Conservation (phyloP, 37 sponge, comb jelly and placozoan species). For the Aphrocallistes beatrix region DNA sequence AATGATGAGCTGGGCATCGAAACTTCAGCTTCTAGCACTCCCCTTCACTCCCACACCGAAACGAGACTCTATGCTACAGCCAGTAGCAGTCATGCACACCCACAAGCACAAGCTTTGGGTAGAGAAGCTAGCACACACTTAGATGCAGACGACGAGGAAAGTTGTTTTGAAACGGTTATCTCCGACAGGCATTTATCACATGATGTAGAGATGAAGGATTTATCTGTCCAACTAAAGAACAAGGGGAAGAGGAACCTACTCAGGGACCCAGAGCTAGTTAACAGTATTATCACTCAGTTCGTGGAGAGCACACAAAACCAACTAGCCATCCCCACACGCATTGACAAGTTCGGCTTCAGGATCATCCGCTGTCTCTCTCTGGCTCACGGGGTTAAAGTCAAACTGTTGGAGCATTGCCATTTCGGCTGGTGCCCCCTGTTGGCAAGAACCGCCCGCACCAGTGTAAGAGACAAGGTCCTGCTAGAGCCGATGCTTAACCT, state of each 20-base stretch:
- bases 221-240: background rate
- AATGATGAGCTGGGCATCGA: background rate
- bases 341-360: background rate
- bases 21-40: background rate
- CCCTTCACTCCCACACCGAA: background rate
- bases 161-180: background rate
- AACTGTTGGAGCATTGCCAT: background rate
- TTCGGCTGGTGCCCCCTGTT: constrained; percentile 1
- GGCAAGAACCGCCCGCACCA: background rate
- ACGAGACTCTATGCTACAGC: background rate
- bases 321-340: background rate
- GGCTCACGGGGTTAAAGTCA: background rate
- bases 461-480: background rate
- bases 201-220: background rate
- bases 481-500: background rate
- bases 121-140: background rate
- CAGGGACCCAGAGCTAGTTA: background rate
- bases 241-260: constrained; percentile 5
- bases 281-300: background rate
- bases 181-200: too few species aligned
- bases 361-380: background rate
- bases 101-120: background rate
- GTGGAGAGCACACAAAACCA: background rate
- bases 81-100: background rate
- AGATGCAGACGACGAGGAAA: constrained; percentile 1